Percentiles rank a stretch among this genome's conserved stretches.
These are phyloP conservation scores for Leucania comma DNA, from an alignment of 2,888 invertebrate species.

Conservation along the genomic window DNA sequence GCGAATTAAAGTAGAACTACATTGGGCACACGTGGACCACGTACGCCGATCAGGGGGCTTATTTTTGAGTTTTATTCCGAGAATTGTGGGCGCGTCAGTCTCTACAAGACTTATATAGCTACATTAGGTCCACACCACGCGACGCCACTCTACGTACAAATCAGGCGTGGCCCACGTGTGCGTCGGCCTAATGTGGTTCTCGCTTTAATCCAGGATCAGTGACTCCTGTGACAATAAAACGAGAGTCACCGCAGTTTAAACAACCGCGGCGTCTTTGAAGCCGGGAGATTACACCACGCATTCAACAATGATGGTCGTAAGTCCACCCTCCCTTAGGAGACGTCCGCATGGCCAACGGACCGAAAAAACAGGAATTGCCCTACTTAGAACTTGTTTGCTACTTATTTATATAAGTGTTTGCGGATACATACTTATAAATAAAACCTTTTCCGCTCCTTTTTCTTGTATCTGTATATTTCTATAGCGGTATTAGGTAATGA, in stretches of 20 bases:
- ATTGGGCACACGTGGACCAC: too few species aligned
- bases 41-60: too few species aligned
- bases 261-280: conserved; percentile 26
- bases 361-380: conserved; percentile 53
- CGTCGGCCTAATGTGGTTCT: too few species aligned
- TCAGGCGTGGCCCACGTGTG: too few species aligned
- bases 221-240: conserved; percentile 4
- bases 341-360: conserved; percentile 34
- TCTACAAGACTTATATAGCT: too few species aligned
- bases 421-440: conserved; percentile 34
- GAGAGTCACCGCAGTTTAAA: conserved; percentile 34
- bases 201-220: conserved; percentile 5
- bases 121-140: too few species aligned
- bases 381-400: conserved; percentile 57
- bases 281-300: conserved; percentile 39
- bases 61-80: too few species aligned
- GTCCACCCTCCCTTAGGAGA: conserved; percentile 22
- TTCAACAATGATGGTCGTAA: conserved; percentile 36
- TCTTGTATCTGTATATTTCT: conserved; percentile 2
- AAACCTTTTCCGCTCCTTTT: conserved; percentile 16
- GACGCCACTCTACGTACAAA: too few species aligned
- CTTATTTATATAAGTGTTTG: conserved; percentile 48
- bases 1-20: conserved; percentile 3
- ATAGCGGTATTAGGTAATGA: conserved; percentile 7
- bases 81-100: too few species aligned